phyloP scores from a whole-genome alignment of 2,888 invertebrate genomes.

The Drosophila austrosaltans region DNA sequence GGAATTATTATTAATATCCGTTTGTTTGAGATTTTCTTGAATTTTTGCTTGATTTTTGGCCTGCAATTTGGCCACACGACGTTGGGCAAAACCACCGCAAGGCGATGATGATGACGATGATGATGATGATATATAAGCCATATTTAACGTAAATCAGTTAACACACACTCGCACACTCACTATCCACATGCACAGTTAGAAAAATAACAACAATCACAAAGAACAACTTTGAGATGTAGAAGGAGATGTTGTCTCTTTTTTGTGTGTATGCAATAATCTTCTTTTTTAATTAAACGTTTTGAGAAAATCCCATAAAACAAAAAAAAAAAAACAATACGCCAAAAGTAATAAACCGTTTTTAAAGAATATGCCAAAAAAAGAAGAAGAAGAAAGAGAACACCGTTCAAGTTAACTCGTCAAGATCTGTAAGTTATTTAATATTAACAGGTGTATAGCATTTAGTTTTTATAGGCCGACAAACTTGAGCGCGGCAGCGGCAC shows the following conservation, averaged over 20 bases:
- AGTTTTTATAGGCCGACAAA: constrained; percentile 41
- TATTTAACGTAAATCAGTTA: background rate
- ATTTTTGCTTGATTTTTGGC: constrained; percentile 9
- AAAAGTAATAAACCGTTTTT: too few species aligned
- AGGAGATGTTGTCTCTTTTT: background rate
- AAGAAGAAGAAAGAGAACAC: background rate
- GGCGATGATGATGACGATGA: constrained; percentile 24
- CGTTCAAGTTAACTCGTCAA: constrained; percentile 55
- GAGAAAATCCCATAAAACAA: background rate
- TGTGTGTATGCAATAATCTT: too few species aligned
- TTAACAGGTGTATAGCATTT: constrained; percentile 38
- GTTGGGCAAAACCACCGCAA: constrained; percentile 41
- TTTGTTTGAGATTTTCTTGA: background rate
- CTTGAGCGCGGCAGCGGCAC: constrained; percentile 29
- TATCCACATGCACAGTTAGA: too few species aligned
- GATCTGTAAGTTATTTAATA: constrained; percentile 56
- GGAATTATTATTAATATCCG: background rate
- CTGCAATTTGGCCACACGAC: constrained; percentile 36
- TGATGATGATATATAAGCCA: background rate
- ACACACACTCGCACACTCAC: constrained; percentile 3
- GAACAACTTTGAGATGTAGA: background rate
- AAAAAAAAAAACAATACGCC: background rate
- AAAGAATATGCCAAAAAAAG: background rate
- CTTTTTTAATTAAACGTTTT: background rate
- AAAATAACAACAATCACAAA: background rate